phyloP scores from a whole-genome alignment of 2,113 vertebrate genomes.

The Dascyllus trimaculatus region DNA sequence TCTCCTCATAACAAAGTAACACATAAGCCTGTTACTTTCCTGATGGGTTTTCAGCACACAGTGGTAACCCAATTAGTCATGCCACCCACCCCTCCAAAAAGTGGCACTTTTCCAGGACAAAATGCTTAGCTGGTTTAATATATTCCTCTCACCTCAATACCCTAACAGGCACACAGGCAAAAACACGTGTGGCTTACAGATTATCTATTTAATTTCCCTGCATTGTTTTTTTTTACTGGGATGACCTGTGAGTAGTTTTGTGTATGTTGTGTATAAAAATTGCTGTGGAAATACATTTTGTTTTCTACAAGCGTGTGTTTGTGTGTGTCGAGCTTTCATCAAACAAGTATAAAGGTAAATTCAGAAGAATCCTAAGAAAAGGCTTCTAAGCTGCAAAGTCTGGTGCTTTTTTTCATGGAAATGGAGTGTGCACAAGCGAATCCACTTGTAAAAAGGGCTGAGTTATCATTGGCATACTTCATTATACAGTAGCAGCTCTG shows the following conservation, averaged over 20 bases:
- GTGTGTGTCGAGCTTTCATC: slow-evolving; percentile 15
- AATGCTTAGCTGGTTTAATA: slow-evolving; percentile 65
- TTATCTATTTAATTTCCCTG: slow-evolving; percentile 48
- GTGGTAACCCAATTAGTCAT: slow-evolving; percentile 77
- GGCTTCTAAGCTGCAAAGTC: slow-evolving; percentile 33
- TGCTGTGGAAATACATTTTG: slow-evolving; percentile 24
- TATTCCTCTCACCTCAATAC: slow-evolving; percentile 59
- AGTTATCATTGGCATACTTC: slow-evolving; percentile 72
- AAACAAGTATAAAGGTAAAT: slow-evolving; percentile 33
- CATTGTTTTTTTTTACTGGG: slow-evolving; percentile 25
- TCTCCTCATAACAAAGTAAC: slow-evolving; percentile 66
- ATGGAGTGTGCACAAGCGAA: slow-evolving; percentile 63
- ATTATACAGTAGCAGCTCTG: slow-evolving; percentile 68
- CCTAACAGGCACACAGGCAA: slow-evolving; percentile 51
- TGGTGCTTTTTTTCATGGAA: slow-evolving; percentile 53
- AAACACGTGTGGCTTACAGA: slow-evolving; percentile 47
- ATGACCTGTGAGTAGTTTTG: slow-evolving; percentile 20
- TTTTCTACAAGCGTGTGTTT: neutral
- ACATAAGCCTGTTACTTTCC: slow-evolving; percentile 72
- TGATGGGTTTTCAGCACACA: slow-evolving; percentile 69
- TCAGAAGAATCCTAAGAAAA: slow-evolving; percentile 41
- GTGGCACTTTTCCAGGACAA: slow-evolving; percentile 65
- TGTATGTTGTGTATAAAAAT: neutral
- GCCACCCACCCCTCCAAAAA: slow-evolving; percentile 62
- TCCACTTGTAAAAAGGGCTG: slow-evolving; percentile 69